A percentile compares a stretch with the other conserved stretches of the same genome.
phyloP scores from a whole-genome alignment of 2,888 invertebrate genomes.

The Nomada fucata region DNA sequence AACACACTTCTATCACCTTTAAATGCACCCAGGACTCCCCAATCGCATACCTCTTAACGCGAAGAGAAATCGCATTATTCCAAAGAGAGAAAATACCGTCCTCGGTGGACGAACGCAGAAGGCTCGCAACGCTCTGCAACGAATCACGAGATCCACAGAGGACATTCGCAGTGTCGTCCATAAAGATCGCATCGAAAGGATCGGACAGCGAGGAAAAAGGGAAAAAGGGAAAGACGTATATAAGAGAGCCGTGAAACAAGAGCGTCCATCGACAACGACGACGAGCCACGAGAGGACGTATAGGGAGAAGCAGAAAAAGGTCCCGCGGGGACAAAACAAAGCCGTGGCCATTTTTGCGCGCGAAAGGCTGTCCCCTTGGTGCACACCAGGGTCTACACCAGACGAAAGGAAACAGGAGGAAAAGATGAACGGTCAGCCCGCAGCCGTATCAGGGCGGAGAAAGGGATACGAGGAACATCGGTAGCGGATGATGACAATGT shows the following conservation, averaged over 20 bases:
- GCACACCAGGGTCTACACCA: slow-evolving; percentile 1
- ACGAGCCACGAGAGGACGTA: slow-evolving; percentile 17
- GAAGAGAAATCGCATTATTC: neutral
- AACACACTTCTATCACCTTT: neutral
- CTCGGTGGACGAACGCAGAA: neutral
- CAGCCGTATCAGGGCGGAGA: slow-evolving; percentile 4
- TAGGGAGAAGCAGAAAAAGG: slow-evolving; percentile 49
- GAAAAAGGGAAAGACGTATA: slow-evolving; percentile 8
- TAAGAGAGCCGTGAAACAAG: slow-evolving; percentile 19
- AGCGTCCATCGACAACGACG: slow-evolving; percentile 18
- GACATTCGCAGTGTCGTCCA: slow-evolving; percentile 13
- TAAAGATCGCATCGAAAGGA: slow-evolving; percentile 22
- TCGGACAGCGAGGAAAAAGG: slow-evolving; percentile 14
- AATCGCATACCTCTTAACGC: neutral
- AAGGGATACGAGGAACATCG: slow-evolving; percentile 43
- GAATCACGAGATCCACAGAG: slow-evolving; percentile 3
- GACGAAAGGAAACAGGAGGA: neutral
- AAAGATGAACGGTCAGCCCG: slow-evolving; percentile 1
- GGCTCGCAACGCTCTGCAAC: neutral
- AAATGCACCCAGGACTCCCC: neutral
- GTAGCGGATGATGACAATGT: slow-evolving; percentile 63
- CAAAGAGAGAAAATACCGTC: neutral
- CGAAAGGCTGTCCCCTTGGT: slow-evolving; percentile 58
- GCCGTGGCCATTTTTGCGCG: slow-evolving; percentile 68
- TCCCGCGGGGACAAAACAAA: slow-evolving; percentile 62